Conservation (phyloP, 2,888 invertebrate species). For the Meliscaeva auricollis region DNA sequence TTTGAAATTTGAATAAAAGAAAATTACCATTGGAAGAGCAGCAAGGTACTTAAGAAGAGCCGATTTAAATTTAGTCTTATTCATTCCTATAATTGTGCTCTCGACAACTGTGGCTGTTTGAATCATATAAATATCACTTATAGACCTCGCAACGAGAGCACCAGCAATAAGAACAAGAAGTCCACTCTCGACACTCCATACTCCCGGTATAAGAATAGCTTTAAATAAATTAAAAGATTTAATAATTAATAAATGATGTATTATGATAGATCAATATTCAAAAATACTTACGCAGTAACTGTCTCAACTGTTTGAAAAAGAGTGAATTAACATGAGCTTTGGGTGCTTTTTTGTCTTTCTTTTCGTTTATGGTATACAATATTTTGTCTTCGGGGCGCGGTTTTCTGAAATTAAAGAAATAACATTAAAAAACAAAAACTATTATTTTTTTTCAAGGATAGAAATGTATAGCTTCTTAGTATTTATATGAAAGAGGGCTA, state of each 20-base stretch:
- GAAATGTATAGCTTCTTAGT: too few species aligned
- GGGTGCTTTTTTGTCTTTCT: slow-evolving; percentile 85
- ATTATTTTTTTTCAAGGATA: too few species aligned
- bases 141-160: slow-evolving; percentile 93
- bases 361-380: slow-evolving; percentile 91
- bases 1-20: slow-evolving; percentile 12
- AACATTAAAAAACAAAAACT: background rate
- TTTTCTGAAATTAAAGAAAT: slow-evolving; percentile 82
- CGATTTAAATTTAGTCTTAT: slow-evolving; percentile 90
- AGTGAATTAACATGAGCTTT: slow-evolving; percentile 91
- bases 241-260: background rate
- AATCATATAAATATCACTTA: slow-evolving; percentile 99
- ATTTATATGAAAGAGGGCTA: too few species aligned
- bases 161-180: slow-evolving; percentile 90
- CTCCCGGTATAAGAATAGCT: slow-evolving; percentile 91
- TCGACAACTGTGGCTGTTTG: slow-evolving; percentile 97
- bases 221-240: slow-evolving; percentile 7
- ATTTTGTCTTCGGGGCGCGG: slow-evolving; percentile 89
- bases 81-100: slow-evolving; percentile 96
- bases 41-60: slow-evolving; percentile 91
- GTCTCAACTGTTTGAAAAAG: slow-evolving; percentile 89
- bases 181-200: slow-evolving; percentile 91
- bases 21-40: slow-evolving; percentile 93
- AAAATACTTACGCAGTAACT: slow-evolving; percentile 86
- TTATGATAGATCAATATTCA: background rate